Evolutionary conservation across 2,113 vertebrate species (phyloP), one percentile per base, ranked within the genome.

Genomic region (Cyanistes caeruleus): DNA sequence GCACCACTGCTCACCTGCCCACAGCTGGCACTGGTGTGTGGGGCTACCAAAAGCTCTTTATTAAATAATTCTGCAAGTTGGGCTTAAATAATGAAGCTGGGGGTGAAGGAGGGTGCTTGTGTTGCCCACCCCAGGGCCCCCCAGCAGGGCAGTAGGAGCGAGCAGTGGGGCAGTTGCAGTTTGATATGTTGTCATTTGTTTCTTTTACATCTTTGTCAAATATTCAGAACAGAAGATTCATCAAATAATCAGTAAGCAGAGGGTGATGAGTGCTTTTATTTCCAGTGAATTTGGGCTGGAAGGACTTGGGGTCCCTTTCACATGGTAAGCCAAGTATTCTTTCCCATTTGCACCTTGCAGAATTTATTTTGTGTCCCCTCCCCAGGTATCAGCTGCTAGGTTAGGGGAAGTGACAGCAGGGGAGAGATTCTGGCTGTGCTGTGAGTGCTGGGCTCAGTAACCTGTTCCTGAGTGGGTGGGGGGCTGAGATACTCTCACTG

Each of bases 21-120:
- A 3, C 46, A 9, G 51, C 27, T 28, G 10, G 1, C 5, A 2
- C 11, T 24, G 9, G 2, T 19, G 7, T 23, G 0, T 0, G 4
- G 33, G 10, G 3, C 5, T 52, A 15, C 25, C 33, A 21, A 2
- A 35, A 80, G 44, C 30, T 68, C 5, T 63, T 93, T 3, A 5
- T 52, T 41, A 37, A 12, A 39, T 39, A n/a, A 39, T 39, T 39
- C 39, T 12, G 28, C 15, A 31, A 2, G 33, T 86, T 62, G n/a
- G 53, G 35, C 33, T 7, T 10, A 9, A 41, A 25, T 0, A 22
- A 8, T 15, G 37, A 31, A n/a, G 67, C 2, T 43, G 37, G 43
- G 79, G 21, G 13, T 33, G n/a, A 59, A 35, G 81, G 48, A 52
- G 22, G 5, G 13, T 3, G 1, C 18, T 27, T 9, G 16, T 31